Evolutionary conservation across 1,140 invertebrate genomes (phyloP), one percentile per base, ranked within the genome.

Genomic region (Hestina assimilis): DNA sequence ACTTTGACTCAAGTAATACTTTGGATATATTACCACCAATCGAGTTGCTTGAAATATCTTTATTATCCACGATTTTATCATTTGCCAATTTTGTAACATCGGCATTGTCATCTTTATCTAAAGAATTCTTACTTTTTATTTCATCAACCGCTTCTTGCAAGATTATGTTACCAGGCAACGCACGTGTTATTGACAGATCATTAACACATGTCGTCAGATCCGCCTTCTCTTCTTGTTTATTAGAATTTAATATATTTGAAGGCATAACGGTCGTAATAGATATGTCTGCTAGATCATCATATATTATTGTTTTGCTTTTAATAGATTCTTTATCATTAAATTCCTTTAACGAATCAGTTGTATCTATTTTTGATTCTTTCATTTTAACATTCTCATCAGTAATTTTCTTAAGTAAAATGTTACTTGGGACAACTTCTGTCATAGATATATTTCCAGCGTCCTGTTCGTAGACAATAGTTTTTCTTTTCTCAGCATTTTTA

Each of bases 401-500:
- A n/a, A n/a, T n/a, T n/a, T n/a, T 50, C 21, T 40, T 9, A n/a
- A 40, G 35, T 19, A 47, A 38, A 28, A 47, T 47, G 57, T 24
- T 53, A 19, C 15, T 48, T 28, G 45, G 26, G 54, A 40, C 26
- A n/a, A n/a, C n/a, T n/a, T n/a, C n/a, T n/a, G n/a, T n/a, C n/a
- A 67, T 57, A n/a, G 69, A 72, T 5, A 74, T 68, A 47, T 75
- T 48, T 28, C 62, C 62, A 6, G 45, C 40, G 42, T 66, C 57
- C 14, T 68, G 38, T 42, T 66, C 41, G 12, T 62, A 64, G 4
- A 66, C 19, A 15, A 66, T 48, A 6, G 64, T 60, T 35, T 41
- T 56, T 38, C 55, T 35, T 50, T 43, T 63, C 15, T 63, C 45
- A 29, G 24, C 12, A 19, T 23, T 40, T 14, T 50, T 54, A 14